These are phyloP conservation scores for Pseudorectes ferrugineus DNA, from an alignment of 2,113 vertebrate genomes.

Conservation along the genomic window DNA sequence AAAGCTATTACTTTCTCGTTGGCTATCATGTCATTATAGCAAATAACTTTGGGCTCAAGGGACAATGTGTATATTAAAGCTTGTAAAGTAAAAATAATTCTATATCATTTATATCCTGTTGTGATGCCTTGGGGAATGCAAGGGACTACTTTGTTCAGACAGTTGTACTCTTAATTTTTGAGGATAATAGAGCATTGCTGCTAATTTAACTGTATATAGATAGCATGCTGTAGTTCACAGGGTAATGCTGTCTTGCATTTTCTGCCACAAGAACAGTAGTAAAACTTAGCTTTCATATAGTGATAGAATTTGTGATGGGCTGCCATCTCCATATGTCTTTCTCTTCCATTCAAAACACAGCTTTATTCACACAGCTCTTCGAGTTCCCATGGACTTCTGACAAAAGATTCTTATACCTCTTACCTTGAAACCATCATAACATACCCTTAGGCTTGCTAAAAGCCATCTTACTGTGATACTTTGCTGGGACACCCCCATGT, in stretches of 20 bases:
- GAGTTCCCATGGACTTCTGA: neutral
- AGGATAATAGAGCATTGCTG: neutral
- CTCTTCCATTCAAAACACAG: neutral
- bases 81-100: constrained; percentile 49
- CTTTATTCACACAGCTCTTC: neutral
- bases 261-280: neutral
- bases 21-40: neutral
- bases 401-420: neutral
- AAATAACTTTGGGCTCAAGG: constrained; percentile 27
- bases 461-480: neutral
- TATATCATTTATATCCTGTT: neutral
- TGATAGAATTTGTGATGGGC: neutral
- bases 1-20: constrained; percentile 46
- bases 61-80: constrained; percentile 34
- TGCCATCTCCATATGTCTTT: neutral
- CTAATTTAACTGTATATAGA: constrained; percentile 16
- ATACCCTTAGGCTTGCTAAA: neutral
- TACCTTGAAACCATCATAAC: neutral
- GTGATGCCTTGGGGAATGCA: neutral
- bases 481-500: neutral
- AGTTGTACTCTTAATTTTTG: neutral
- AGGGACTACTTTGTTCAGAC: neutral
- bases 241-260: neutral
- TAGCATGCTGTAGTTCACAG: neutral
- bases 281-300: neutral